These are phyloP conservation scores for Chromoteleia sp. DNA, from an alignment of 2,888 invertebrate genomes.

Conservation along the genomic window DNA sequence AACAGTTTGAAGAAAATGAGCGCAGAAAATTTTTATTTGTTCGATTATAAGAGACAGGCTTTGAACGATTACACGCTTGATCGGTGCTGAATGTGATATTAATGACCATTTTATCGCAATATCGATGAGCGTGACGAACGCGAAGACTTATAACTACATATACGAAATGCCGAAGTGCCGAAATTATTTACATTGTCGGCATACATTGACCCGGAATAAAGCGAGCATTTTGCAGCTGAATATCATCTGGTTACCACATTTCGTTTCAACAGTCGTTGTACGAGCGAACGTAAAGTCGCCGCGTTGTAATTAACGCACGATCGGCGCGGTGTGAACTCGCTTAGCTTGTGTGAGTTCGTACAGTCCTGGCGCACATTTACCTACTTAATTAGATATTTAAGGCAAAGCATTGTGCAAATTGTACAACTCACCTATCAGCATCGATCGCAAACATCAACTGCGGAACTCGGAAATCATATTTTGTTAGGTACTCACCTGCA, in stretches of 20 bases:
- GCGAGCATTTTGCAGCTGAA: constrained; percentile 22
- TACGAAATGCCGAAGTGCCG: neutral
- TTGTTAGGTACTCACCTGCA: constrained; percentile 65
- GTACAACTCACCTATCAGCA: constrained; percentile 68
- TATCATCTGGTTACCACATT: constrained; percentile 30
- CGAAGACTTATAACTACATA: constrained; percentile 1
- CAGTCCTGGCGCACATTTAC: constrained; percentile 60
- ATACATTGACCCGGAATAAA: neutral
- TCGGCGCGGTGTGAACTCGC: constrained; percentile 27
- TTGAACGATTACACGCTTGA: constrained; percentile 15
- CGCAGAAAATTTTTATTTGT: neutral
- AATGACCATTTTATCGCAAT: constrained; percentile 34
- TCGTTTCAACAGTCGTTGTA: constrained; percentile 51
- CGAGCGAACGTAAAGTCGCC: constrained; percentile 66
- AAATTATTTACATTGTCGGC: constrained; percentile 13
- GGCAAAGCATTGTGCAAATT: constrained; percentile 70
- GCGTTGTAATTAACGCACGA: constrained; percentile 40
- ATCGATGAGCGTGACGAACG: neutral
- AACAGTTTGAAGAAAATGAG: neutral
- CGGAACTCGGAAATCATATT: constrained; percentile 41
- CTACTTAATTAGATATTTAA: constrained; percentile 63
- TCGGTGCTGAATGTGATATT: constrained; percentile 25
- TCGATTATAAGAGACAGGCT: constrained; percentile 6
- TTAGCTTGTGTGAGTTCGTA: constrained; percentile 29
- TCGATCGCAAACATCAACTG: constrained; percentile 55